Base-by-base conservation (phyloP, 1,140 invertebrate species). In the Eufriesea mexicana region DNA sequence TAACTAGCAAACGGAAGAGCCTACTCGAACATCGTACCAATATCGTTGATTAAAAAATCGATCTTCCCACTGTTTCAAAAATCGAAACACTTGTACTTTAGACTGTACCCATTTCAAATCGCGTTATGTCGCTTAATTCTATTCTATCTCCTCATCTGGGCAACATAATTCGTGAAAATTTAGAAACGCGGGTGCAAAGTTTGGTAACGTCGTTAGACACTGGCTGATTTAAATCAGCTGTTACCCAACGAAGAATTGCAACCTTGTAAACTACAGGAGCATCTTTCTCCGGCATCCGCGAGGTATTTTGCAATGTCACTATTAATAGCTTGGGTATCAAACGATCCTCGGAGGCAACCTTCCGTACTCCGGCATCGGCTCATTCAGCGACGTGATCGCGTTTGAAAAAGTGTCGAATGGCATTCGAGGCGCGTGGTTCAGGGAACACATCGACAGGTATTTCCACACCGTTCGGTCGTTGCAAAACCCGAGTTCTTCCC, bases 401-500 rank as follows among this genome's bases (percentile, higher is more conserved):
- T 42, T 51, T n/a, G 18, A 42, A 66, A n/a, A 75, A 47, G 10
- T 23, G 28, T 20, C 18, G 72, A 71, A 70, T 42, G 35, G 49
- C 47, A 66, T 75, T 75, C 25, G 14, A 20, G 10, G 20, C 71
- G 25, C 51, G 42, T 23, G 28, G 23, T 45, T 12, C n/a, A 10
- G 18, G 12, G 23, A 1, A 20, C 25, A 20, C 20, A 20, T 67
- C 47, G 6, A 76, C 20, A 10, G 47, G 10, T 54, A 62, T 59
- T 47, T 45, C 51, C 25, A 55, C 45, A 59, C 51, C 42, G 54
- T 2, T n/a, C 28, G 23, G 16, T 1, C 14, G 42, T 81, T 81
- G 72, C 79, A 57, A 81, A 81, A 81, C 18, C 23, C 7, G 51
- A 67, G 76, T 81, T 75, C 79, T 28, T 76, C 14, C 35, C 28